Percentiles rank a stretch among this genome's conserved stretches.
phyloP scores from a whole-genome alignment of 2,113 vertebrate genomes.

The Pelusios castaneus region DNA sequence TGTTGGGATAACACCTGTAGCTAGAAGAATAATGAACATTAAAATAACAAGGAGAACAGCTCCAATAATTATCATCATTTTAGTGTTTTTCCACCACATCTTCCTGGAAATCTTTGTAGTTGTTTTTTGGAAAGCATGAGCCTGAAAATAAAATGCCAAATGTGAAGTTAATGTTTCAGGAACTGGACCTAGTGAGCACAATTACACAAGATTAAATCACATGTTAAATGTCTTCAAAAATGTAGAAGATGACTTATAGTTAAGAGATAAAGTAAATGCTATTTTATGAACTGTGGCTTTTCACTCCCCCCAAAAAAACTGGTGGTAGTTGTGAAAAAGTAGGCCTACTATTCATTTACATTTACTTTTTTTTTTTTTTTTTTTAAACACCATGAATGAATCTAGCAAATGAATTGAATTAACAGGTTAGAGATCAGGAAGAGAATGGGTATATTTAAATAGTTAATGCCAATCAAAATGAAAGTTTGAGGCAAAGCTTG shows the following conservation, averaged over 20 bases:
- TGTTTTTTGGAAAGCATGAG: constrained; percentile 80
- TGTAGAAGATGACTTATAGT: background rate
- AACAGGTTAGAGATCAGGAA: background rate
- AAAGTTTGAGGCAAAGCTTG: background rate
- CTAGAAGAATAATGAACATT: constrained; percentile 83
- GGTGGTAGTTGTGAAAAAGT: background rate
- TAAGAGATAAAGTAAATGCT: background rate
- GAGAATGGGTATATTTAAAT: background rate
- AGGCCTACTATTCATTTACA: background rate
- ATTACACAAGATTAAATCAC: background rate
- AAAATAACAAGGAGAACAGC: constrained; percentile 74
- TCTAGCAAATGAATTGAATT: background rate
- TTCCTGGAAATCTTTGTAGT: constrained; percentile 78
- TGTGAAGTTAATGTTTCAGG: constrained; percentile 1
- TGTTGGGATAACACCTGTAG: constrained; percentile 74
- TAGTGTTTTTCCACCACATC: constrained; percentile 84
- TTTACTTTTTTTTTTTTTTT: background rate
- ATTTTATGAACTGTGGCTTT: background rate
- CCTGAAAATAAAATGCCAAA: constrained; percentile 72
- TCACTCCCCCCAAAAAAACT: background rate
- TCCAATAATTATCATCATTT: constrained; percentile 82
- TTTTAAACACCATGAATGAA: background rate
- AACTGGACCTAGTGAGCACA: background rate
- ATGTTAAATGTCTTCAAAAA: background rate
- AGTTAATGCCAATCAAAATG: background rate